Conservation (phyloP, 2,888 invertebrate species). For the Chelonus formosanus region DNA sequence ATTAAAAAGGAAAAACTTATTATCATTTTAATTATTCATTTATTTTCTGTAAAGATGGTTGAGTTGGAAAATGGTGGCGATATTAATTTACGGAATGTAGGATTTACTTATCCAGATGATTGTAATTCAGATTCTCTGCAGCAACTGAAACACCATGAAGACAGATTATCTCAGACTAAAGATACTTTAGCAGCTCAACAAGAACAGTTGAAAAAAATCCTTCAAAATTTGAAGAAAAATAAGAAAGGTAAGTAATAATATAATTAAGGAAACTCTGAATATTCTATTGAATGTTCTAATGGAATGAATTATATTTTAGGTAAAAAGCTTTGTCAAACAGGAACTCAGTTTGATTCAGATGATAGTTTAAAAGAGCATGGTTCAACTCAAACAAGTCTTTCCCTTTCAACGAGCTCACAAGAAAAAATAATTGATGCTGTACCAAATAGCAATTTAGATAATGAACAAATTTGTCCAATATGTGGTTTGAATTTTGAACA, state of each 20-base stretch:
- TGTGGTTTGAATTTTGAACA: constrained; percentile 74
- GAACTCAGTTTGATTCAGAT: constrained; percentile 56
- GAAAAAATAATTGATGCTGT: constrained; percentile 52
- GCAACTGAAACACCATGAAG: constrained; percentile 73
- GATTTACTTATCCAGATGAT: constrained; percentile 71
- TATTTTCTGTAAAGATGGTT: constrained; percentile 67
- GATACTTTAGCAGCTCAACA: constrained; percentile 73
- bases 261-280: too few relatives aligned
- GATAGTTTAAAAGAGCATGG: constrained; percentile 53
- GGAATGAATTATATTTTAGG: too few relatives aligned
- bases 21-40: neutral
- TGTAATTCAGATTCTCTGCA: constrained; percentile 71
- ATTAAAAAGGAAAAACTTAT: too few relatives aligned
- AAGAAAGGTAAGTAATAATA: constrained; percentile 53
- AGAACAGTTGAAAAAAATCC: constrained; percentile 68
- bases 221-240: constrained; percentile 64
- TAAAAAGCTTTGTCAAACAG: constrained; percentile 55
- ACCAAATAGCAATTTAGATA: constrained; percentile 43
- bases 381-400: constrained; percentile 56
- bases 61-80: constrained; percentile 70
- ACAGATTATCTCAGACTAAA: constrained; percentile 72
- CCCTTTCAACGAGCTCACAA: constrained; percentile 43
- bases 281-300: too few relatives aligned
- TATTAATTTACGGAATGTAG: constrained; percentile 71
- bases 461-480: constrained; percentile 75